Evolutionary conservation across 2,888 invertebrate genomes (phyloP), one percentile per base, ranked within the genome.

Genomic region (Synanthedon tipuliformis): DNA sequence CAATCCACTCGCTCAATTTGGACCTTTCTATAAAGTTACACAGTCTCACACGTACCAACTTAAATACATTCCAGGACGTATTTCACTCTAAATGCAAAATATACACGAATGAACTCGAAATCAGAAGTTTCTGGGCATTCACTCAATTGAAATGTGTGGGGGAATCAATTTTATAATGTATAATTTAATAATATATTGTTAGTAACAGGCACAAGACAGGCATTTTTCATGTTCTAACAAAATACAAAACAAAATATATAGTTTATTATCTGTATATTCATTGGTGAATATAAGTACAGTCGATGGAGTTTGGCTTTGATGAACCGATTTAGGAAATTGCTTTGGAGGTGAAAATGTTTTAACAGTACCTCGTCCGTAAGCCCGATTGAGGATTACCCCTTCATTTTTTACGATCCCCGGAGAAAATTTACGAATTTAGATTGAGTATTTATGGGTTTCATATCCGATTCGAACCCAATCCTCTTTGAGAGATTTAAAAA

Each of bases 1-100:
- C 75, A 78, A 81, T 81, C 75, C 78, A 73, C 74, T 66, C 76
- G 81, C 80, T 79, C 84, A 73, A 84, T 85, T 84, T 82, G 68
- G 73, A 76, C 69, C 75, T 81, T 82, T 83, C 81, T 49, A 16
- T 16, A 45, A 45, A 45, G 13, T 45, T 45, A 45, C 15, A n/a
- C 45, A 45, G 13, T 8, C 45, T n/a, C 15, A 13, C n/a, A 45
- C 5, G 13, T 2, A 13, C 45, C 8, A n/a, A 45, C 15, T n/a
- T 13, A 45, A 45, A 45, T 45, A 45, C 45, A 15, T 45, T 45
- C 15, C 45, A 45, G 15, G 15, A 13, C 13, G 45, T 13, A 13
- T 45, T 45, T 45, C 45, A 45, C 15, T 45, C 13, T n/a, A n/a
- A 34, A 34, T 34, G 34, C 34, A 34, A 34, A 34, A 34, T 34